Conservation (phyloP, 2,888 invertebrate genomes). For the Drosophila niveifrons region DNA sequence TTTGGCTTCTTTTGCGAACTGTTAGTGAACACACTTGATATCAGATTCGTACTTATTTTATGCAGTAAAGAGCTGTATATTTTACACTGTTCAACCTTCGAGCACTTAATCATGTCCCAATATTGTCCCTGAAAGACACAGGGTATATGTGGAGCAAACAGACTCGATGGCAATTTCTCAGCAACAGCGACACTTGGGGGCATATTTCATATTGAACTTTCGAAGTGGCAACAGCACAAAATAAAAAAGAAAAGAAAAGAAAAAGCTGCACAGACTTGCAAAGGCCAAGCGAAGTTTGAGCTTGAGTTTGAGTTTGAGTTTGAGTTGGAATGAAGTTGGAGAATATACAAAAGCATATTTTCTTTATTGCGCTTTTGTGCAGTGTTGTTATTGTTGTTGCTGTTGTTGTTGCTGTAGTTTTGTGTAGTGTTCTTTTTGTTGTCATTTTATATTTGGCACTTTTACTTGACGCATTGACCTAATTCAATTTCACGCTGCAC, state of each 20-base stretch:
- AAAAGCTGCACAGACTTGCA: neutral
- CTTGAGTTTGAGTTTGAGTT: no score
- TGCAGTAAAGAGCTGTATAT: no score
- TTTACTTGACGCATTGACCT: constrained; percentile 73
- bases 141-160: neutral
- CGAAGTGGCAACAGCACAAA: neutral
- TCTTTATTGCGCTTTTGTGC: constrained; percentile 51
- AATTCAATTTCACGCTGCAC: constrained; percentile 76
- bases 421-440: constrained; percentile 43
- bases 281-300: neutral
- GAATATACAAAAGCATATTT: constrained; percentile 53
- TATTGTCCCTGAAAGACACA: no score
- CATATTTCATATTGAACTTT: neutral
- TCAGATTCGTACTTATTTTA: no score
- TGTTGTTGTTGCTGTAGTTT: constrained; percentile 14
- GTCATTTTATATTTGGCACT: constrained; percentile 68
- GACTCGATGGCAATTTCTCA: neutral
- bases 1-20: no score
- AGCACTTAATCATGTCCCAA: no score
- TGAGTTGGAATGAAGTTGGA: neutral
- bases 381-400: neutral
- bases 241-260: neutral
- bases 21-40: no score
- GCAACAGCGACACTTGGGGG: neutral
- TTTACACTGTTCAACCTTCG: no score